Evolutionary conservation across 2,888 invertebrate species (phyloP).

Genomic region (Harpagoxenus sublaevis): DNA sequence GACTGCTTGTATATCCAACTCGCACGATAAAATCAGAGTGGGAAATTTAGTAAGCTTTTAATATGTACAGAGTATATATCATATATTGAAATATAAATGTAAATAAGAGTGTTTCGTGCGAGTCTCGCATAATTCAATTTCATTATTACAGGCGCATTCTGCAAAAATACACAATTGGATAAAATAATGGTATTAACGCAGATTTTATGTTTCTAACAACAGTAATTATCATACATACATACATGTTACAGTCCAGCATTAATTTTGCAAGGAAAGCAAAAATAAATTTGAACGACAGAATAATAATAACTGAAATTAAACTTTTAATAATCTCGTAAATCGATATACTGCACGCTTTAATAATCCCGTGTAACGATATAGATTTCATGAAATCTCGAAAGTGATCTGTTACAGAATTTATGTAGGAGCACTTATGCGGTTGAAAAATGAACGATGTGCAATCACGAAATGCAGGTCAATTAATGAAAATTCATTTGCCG

Average conservation of each 20-base stretch:
- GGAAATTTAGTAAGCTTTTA: conserved; percentile 20
- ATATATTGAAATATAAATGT: conserved; percentile 20
- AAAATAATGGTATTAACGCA: not conserved
- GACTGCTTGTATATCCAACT: not conserved
- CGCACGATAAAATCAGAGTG: not conserved
- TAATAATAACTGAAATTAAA: conserved; percentile 18
- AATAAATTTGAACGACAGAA: conserved; percentile 4
- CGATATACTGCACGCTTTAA: not conserved
- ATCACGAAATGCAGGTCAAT: conserved; percentile 10
- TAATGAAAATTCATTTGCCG: conserved; percentile 34
- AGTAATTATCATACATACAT: conserved; percentile 12
- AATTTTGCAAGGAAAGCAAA: not conserved
- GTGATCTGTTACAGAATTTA: not conserved
- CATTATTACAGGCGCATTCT: not conserved
- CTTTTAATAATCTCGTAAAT: not conserved
- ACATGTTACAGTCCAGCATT: not conserved
- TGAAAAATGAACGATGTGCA: not conserved
- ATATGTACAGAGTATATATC: conserved; percentile 15
- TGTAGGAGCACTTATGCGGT: not conserved
- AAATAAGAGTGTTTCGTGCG: not conserved
- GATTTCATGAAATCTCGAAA: not conserved
- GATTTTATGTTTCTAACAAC: conserved; percentile 11
- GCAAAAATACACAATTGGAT: conserved; percentile 10
- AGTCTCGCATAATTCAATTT: conserved; percentile 20
- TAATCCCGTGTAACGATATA: not conserved